Base-by-base conservation (phyloP, 2,888 invertebrate species). In the Vannuccia rotundouncinata region DNA sequence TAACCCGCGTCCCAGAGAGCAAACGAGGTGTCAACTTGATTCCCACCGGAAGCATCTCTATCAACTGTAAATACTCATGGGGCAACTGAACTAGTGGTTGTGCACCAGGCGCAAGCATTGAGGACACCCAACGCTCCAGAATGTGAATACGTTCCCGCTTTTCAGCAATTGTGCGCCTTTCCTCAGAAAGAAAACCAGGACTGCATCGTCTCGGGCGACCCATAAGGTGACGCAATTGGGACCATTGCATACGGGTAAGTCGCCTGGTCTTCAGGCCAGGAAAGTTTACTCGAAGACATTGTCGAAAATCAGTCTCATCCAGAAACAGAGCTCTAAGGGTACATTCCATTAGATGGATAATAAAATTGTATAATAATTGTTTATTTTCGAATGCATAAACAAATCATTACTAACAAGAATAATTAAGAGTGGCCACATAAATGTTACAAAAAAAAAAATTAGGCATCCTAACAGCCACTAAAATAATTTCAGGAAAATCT, bases 271-370 rank as follows among this genome's bases (percentile, higher is more conserved):
- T 93, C 81, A 99, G 89, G 85, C 94, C 93, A 0, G 98, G 97
- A 89, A 97, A 97, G 2, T 94, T 92, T 88, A 98, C 97, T 86
- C 92, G 92, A 59, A 99, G 89, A 86, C 96, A 96, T 83, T 94
- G 92, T 89, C 92, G 93, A 86, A 98, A 98, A 89, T 98, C 98
- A 89, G 96, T 97, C 86, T 95, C 95, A 59, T 94, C 95, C 83
- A 93, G 92, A 89, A 99, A 98, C 59, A 99, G 89, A 45, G 94
- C 93, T 86, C 93, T 93, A 87, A 10, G 17, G 45, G n/a, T n/a
- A n/a, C n/a, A n/a, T n/a, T n/a, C n/a, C n/a, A n/a, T n/a, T n/a
- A n/a, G n/a, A n/a, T n/a, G n/a, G n/a, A n/a, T n/a, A n/a, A n/a
- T n/a, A n/a, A n/a, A n/a, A n/a, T n/a, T n/a, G n/a, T n/a, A n/a